These are phyloP conservation scores for Cyclina sinensis DNA, from an alignment of 1,140 invertebrate genomes.

Conservation along the genomic window DNA sequence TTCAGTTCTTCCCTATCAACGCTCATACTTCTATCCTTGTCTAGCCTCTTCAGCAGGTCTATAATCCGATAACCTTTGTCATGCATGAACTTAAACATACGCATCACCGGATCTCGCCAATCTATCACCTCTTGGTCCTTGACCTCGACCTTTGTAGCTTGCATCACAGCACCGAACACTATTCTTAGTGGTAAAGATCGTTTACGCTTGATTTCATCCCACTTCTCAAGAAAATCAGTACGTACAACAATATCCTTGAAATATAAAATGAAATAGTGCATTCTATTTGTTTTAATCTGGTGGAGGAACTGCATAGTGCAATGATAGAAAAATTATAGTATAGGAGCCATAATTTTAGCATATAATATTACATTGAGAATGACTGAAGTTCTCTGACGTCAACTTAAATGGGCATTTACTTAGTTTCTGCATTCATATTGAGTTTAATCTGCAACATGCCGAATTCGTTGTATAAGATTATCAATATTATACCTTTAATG, in stretches of 20 bases:
- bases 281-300: too few relatives aligned
- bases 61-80: constrained; percentile 58
- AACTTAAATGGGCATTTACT: too few relatives aligned
- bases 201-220: constrained; percentile 54
- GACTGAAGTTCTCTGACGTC: too few relatives aligned
- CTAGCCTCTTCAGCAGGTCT: constrained; percentile 53
- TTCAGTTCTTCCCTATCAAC: constrained; percentile 65
- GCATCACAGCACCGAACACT: constrained; percentile 36
- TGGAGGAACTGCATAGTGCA: too few relatives aligned
- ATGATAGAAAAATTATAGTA: too few relatives aligned
- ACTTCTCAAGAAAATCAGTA: constrained; percentile 42
- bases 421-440: too few relatives aligned
- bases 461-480: too few relatives aligned
- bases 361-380: too few relatives aligned
- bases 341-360: too few relatives aligned
- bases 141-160: neutral
- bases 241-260: constrained; percentile 55
- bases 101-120: constrained; percentile 61
- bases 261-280: too few relatives aligned
- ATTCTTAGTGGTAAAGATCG: constrained; percentile 27
- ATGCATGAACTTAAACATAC: constrained; percentile 62
- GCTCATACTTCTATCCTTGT: constrained; percentile 58
- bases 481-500: too few relatives aligned
- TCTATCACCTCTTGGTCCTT: constrained; percentile 26
- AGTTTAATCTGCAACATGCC: too few relatives aligned